Conservation (phyloP, 2,888 invertebrate species). For the Laspeyria flexula region DNA sequence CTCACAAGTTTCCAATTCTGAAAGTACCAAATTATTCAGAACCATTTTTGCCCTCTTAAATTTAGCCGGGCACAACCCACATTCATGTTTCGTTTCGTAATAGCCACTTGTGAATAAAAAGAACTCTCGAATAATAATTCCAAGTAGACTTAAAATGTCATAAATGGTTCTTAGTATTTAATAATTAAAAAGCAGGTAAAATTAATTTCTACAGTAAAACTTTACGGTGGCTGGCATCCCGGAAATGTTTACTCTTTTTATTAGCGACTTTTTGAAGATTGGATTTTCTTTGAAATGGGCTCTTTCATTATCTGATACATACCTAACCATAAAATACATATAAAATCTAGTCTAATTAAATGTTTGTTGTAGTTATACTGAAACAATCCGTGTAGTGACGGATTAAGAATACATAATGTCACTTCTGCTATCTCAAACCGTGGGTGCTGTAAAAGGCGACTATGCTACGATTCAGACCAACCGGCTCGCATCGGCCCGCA, state of each 20-base stretch:
- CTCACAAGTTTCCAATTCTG: constrained; percentile 23
- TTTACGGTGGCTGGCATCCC: not conserved
- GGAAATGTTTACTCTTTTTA: not conserved
- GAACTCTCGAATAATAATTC: constrained; percentile 5
- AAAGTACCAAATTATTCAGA: constrained; percentile 32
- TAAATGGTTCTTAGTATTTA: constrained; percentile 5
- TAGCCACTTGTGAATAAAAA: constrained; percentile 6
- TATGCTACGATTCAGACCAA: too few species aligned
- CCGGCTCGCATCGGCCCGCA: too few species aligned
- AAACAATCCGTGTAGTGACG: too few species aligned
- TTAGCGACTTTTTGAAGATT: not conserved
- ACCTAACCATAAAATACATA: not conserved
- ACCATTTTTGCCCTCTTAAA: constrained; percentile 19
- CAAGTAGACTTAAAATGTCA: constrained; percentile 4
- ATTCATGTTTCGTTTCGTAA: constrained; percentile 17
- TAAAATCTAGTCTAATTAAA: not conserved
- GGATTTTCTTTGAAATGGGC: not conserved
- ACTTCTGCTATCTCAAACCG: too few species aligned
- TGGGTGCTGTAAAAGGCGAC: too few species aligned
- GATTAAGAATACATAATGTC: too few species aligned
- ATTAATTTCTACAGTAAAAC: not conserved
- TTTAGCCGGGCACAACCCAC: constrained; percentile 14
- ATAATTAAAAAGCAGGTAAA: constrained; percentile 1
- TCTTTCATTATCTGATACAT: not conserved
- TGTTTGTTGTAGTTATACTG: too few species aligned